A percentile compares a stretch with the other conserved stretches of the same genome.
Conservation (phyloP, 2,797 vertebrate genomes). For the Lateolabrax maculatus region DNA sequence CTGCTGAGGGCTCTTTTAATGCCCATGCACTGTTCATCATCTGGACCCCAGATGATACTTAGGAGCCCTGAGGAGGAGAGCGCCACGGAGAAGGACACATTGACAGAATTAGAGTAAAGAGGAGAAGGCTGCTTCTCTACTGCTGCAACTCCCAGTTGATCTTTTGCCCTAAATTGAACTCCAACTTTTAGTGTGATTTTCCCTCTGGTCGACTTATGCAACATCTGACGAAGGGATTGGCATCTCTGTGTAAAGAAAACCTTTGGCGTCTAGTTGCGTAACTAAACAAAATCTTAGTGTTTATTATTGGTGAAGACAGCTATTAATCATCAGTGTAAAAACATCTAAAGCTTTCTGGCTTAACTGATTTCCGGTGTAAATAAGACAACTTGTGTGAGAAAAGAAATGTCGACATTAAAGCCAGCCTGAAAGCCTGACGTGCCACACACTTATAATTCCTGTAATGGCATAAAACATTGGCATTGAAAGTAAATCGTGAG, state of each 20-base stretch:
- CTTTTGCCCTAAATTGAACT: neutral
- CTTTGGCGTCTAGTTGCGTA: neutral
- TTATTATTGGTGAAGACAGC: neutral
- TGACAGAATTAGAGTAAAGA: conserved; percentile 5
- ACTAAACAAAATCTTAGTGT: neutral
- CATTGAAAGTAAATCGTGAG: too few species aligned
- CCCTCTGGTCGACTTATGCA: neutral
- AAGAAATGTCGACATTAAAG: neutral
- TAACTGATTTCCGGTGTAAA: conserved; percentile 19
- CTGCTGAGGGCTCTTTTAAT: conserved; percentile 11
- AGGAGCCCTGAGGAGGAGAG: conserved; percentile 8
- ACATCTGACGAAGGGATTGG: neutral
- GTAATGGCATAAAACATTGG: too few species aligned
- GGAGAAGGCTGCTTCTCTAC: neutral
- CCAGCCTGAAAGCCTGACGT: too few species aligned
- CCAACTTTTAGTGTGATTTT: neutral
- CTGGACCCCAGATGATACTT: conserved; percentile 40
- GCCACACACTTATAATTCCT: too few species aligned
- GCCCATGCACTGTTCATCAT: conserved; percentile 11
- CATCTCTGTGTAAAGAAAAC: neutral
- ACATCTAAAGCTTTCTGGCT: neutral
- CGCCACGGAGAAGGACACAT: neutral
- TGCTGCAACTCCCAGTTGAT: neutral
- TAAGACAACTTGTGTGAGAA: neutral
- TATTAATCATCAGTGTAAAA: conserved; percentile 15